Percentiles rank a stretch among this genome's conserved stretches.
Evolutionary conservation across 2,113 vertebrate genomes (phyloP).

Genomic region (Heptranchias perlo): DNA sequence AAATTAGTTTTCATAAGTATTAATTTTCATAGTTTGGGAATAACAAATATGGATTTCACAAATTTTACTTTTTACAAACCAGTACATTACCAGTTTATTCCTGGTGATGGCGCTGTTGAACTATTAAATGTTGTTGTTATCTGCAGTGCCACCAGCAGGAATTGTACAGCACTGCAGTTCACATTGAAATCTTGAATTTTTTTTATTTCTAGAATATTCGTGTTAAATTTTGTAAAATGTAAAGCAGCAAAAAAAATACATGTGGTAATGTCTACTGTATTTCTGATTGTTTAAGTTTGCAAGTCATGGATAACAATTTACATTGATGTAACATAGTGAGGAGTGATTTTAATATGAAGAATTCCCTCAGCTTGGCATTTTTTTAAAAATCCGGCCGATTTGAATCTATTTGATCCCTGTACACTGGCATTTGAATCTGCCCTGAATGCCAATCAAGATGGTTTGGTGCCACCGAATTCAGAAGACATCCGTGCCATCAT

Average conservation of each 20-base stretch:
- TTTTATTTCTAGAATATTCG: neutral
- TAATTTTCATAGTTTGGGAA: neutral
- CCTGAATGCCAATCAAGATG: neutral
- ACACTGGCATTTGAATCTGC: neutral
- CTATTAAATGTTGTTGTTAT: neutral
- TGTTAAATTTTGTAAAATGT: neutral
- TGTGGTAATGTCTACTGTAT: too few relatives aligned
- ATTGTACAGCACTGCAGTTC: neutral
- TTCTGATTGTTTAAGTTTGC: neutral
- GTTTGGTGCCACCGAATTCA: too few relatives aligned
- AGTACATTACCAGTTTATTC: neutral
- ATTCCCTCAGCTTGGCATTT: neutral
- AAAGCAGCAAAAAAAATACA: neutral
- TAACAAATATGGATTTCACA: neutral
- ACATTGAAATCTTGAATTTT: neutral
- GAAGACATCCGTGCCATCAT: neutral
- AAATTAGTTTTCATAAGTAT: neutral
- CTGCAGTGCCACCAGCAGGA: neutral
- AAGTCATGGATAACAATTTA: neutral
- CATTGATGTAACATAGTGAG: neutral
- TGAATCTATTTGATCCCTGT: too few relatives aligned
- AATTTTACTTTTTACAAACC: neutral
- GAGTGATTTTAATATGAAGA: neutral
- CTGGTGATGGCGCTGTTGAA: neutral
- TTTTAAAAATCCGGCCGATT: too few relatives aligned